Evolutionary conservation across 2,888 invertebrate species (phyloP), one percentile per base, ranked within the genome.

Genomic region (Drosophila sordidapex): DNA sequence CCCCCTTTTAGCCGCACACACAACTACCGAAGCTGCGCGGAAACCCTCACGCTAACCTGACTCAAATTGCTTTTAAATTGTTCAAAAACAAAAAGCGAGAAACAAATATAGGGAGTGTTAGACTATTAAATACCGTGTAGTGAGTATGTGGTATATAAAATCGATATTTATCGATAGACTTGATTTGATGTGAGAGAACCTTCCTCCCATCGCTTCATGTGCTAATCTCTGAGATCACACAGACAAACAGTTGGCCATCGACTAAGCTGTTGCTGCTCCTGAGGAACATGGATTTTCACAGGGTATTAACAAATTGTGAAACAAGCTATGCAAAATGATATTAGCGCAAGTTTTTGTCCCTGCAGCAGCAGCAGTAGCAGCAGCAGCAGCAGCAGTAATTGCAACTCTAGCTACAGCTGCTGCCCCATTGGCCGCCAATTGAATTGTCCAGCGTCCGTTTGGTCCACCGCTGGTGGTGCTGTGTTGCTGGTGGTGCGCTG

Each of bases 11-110:
- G 15, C 36, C 36, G 5, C 18, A 36, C 36, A 54, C 35, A 25
- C 52, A 27, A 25, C 43, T 15, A 36, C 21, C 29, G 15, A 57
- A 18, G 11, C 36, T 15, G 15, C 21, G 18, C 10, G 15, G 40
- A 35, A 49, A 43, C 62, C 63, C 48, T 67, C n/a, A 49, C 46
- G 57, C 31, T 76, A 63, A 68, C 64, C 64, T 82, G 81, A 79
- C 83, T 89, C 75, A 84, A 87, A 89, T 87, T 90, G 89, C 81
- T 89, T 90, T 87, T 84, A 90, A 87, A 87, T 87, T 81, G 89
- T 87, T 90, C 49, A 18, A 70, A 76, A 66, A 27, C 60, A 65
- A 76, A 62, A n/a, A 61, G 64, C 60, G 31, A 11, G 4, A 27
- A 21, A 29, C 35, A 36, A 35, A 43, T 48, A 43, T n/a, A 3